Evolutionary conservation across 2,888 invertebrate genomes (phyloP), one percentile per base, ranked within the genome.

Genomic region (Barypeithes pellucidus): DNA sequence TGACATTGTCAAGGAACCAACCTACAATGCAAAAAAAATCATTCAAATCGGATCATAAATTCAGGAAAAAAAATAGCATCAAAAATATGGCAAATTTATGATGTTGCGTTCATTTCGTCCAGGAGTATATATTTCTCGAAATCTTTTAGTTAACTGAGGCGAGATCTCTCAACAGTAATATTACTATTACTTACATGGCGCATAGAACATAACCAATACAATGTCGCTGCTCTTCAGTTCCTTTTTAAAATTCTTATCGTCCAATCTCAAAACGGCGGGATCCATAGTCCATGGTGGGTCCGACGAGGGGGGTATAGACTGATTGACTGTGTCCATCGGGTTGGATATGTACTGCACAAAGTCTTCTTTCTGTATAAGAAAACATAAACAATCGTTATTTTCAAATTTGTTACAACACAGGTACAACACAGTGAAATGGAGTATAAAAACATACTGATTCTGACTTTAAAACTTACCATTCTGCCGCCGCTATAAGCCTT

Each of bases 181-280:
- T n/a, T n/a, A n/a, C n/a, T n/a, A n/a, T 45, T 67, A 85, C 86
- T 88, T 86, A 93, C 94, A 94, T 12, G 92, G 90, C 11, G 94
- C 94, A 82, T 92, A 93, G 82, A 93, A 94, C 92, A 94, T 93
- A 73, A 94, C 90, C 65, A 94, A 88, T 1, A 90, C 89, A 14
- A 92, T 91, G 50, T 88, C 88, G 60, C 89, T 83, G 14, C 88
- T 85, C 43, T 88, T 87, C n/a, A 94, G 87, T 63, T 89, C 85
- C 0, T 86, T 66, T 72, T 90, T 89, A 82, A 93, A 93, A 79
- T 88, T 89, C 0, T 85, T 86, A 73, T 92, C 92, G 9, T 87
- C 88, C 2, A 92, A 84, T 52, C 89, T 79, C 1, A 86, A 62
- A 0, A 91, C 86, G 75, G 79, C 69, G 79, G 87, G 73, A 79